Evolutionary conservation across 2,113 vertebrate species (phyloP).

Genomic region (Hyaena hyaena): DNA sequence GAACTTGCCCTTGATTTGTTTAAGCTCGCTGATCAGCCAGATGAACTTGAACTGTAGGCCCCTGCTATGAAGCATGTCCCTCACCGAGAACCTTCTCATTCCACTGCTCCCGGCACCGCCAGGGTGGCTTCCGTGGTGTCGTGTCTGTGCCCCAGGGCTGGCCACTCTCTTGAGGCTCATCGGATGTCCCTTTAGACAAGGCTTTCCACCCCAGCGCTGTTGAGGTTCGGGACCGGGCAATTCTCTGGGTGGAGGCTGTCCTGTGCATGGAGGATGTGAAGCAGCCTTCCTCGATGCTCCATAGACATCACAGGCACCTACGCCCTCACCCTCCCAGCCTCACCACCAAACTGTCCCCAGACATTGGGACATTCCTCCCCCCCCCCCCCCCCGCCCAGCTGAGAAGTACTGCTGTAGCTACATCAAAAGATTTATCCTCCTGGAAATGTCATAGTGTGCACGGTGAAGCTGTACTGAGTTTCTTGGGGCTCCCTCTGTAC

Average conservation of each 20-base stretch:
- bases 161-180: neutral
- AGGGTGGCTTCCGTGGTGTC: fast-evolving
- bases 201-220: neutral
- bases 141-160: no score
- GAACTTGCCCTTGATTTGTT: neutral
- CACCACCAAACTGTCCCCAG: neutral
- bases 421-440: neutral
- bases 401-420: neutral
- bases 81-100: neutral
- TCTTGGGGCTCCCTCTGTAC: neutral
- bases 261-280: neutral
- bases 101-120: fast-evolving
- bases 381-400: neutral
- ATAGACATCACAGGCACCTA: fast-evolving
- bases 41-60: no score
- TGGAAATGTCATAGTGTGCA: neutral
- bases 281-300: neutral
- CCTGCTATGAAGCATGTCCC: neutral
- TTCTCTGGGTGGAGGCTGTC: neutral
- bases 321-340: no score
- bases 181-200: neutral
- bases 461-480: neutral
- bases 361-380: neutral
- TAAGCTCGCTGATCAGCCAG: neutral
- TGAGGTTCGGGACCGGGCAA: neutral